Evolutionary conservation across 2,888 invertebrate genomes (phyloP), one percentile per base, ranked within the genome.

Genomic region (Drosophila macrospina): DNA sequence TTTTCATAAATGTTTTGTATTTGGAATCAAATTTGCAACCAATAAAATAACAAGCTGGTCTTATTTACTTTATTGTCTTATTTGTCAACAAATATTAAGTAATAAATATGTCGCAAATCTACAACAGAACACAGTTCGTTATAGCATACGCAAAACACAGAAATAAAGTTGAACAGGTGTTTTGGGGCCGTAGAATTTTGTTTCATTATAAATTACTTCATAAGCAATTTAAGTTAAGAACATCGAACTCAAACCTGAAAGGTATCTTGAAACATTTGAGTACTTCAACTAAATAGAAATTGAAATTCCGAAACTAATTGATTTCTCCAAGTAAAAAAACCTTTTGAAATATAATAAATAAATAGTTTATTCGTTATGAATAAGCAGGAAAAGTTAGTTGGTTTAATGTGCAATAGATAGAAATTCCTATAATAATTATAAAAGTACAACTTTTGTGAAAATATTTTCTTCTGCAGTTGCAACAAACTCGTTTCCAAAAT

Each of bases 101-200:
- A 75, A 74, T 70, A 70, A 42, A 52, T 51, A 10, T 60, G 59
- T 47, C 24, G 37, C 44, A 44, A 48, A 48, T 42, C 26, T n/a
- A 44, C 13, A 65, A 37, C 50, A 55, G 32, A 44, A 24, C 36
- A 34, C 2, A 36, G 41, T 32, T 50, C 28, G 26, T 47, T 63
- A 57, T 20, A 56, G 11, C 34, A 20, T 4, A 36, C 15, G 10
- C 16, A 45, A 64, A 70, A 61, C 26, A 16, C 15, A 41, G 32
- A 20, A 37, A 24, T 13, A 24, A 50, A 50, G 52, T 64, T 74
- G 42, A 57, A 74, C 74, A 74, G 74, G 65, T 74, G 74, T 69
- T 74, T 3, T 32, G 48, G 6, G 11, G 1, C 28, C 13, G 7
- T 13, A 39, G 37, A 26, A 15, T 20, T 16, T 10, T 30, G 30